Conservation (phyloP, 2,888 invertebrate species). For the Autographa pulchrina region DNA sequence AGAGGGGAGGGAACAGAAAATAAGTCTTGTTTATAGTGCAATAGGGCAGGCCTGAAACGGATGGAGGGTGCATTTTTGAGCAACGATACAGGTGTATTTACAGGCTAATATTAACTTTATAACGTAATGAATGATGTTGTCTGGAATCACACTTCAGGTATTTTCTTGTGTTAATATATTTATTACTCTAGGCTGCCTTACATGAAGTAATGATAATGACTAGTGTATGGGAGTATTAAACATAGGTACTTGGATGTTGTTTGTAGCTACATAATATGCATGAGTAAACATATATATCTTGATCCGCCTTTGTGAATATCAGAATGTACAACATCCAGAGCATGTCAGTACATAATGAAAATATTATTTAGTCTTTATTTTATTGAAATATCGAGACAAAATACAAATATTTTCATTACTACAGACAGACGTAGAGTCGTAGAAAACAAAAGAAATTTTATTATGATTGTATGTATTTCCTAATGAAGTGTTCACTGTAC, state of each 20-base stretch:
- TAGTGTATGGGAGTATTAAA: not conserved
- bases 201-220: not conserved
- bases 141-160: not conserved
- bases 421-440: not conserved
- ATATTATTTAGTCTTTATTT: constrained; percentile 6
- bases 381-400: constrained; percentile 9
- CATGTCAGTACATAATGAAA: not conserved
- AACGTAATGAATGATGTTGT: not conserved
- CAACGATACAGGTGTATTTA: not conserved
- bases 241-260: not conserved
- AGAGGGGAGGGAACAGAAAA: constrained; percentile 33
- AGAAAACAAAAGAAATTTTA: not conserved
- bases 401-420: constrained; percentile 24
- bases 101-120: not conserved
- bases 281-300: not conserved
- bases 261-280: not conserved
- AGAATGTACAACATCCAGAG: not conserved
- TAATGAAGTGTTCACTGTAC: constrained; percentile 8
- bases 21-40: constrained; percentile 33
- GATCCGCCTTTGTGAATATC: not conserved
- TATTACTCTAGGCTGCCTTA: not conserved
- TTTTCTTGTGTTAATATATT: not conserved
- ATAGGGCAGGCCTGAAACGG: constrained; percentile 2
- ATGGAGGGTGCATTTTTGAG: constrained; percentile 1
- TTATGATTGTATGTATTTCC: constrained; percentile 6